Evolutionary conservation across 1,140 invertebrate genomes (phyloP).

Genomic region (Calephelis nemesis): DNA sequence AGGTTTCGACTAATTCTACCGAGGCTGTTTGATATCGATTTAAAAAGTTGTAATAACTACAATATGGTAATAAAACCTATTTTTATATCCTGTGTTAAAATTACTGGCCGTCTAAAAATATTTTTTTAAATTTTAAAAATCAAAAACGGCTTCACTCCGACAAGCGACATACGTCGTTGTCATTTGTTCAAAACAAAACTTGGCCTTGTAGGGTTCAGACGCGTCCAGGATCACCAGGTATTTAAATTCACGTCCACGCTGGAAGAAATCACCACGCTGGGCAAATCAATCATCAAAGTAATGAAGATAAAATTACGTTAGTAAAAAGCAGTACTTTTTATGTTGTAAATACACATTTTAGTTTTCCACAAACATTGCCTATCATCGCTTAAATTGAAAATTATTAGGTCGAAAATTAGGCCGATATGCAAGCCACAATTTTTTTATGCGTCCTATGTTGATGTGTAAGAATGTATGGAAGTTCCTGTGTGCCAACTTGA

Average conservation of each 20-base stretch:
- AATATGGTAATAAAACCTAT: neutral
- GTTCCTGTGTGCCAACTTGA: too few relatives aligned
- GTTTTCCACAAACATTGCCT: neutral
- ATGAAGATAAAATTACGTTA: constrained; percentile 77
- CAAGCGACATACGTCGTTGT: constrained; percentile 68
- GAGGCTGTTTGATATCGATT: neutral
- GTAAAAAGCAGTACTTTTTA: constrained; percentile 45
- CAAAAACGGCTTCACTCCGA: constrained; percentile 56
- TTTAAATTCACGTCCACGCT: constrained; percentile 32
- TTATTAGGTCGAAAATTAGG: too few relatives aligned
- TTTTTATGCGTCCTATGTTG: too few relatives aligned
- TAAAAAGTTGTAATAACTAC: neutral
- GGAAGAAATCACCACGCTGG: constrained; percentile 61
- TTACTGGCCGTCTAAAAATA: constrained; percentile 37
- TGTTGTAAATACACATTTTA: neutral
- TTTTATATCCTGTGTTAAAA: neutral
- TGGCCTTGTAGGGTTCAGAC: constrained; percentile 1
- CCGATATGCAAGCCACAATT: too few relatives aligned
- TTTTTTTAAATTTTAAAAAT: constrained; percentile 56
- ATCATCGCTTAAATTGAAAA: neutral
- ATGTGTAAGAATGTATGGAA: too few relatives aligned
- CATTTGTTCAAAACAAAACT: constrained; percentile 59
- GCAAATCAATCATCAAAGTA: constrained; percentile 73
- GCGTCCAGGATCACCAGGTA: constrained; percentile 1
- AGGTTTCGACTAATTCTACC: too few relatives aligned